Conservation (phyloP, 2,113 vertebrate genomes). For the Alces alces region DNA sequence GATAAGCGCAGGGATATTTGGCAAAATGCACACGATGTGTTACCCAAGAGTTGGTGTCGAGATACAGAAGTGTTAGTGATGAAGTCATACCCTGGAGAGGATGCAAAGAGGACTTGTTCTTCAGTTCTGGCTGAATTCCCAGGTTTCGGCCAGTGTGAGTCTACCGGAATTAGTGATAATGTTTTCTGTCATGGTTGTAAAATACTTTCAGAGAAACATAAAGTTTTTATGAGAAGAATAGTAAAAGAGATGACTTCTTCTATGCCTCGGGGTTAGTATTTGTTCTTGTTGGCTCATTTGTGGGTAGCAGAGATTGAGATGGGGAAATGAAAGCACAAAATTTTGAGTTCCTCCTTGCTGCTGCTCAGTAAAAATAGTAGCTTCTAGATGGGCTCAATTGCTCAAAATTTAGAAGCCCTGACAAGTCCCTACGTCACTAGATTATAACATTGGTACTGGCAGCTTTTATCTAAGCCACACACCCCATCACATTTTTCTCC, state of each 20-base stretch:
- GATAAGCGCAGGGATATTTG: slow-evolving; percentile 75
- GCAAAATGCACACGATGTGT: slow-evolving; percentile 69
- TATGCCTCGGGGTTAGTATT: slow-evolving; percentile 78
- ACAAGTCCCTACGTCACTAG: not conserved
- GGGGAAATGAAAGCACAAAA: slow-evolving; percentile 46
- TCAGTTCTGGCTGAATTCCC: slow-evolving; percentile 82
- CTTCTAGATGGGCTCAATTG: not conserved
- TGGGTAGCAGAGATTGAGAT: slow-evolving; percentile 69
- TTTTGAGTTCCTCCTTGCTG: slow-evolving; percentile 55
- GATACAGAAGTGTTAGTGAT: slow-evolving; percentile 70
- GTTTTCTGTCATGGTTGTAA: slow-evolving; percentile 83
- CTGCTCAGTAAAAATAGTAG: slow-evolving; percentile 25
- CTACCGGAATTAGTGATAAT: slow-evolving; percentile 81
- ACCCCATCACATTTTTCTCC: not conserved
- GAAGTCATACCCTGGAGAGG: slow-evolving; percentile 78
- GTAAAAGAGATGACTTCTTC: slow-evolving; percentile 78
- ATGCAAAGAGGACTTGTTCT: slow-evolving; percentile 74
- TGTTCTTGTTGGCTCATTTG: slow-evolving; percentile 66
- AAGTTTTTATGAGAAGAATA: slow-evolving; percentile 85
- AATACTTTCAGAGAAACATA: slow-evolving; percentile 84
- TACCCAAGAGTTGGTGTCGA: slow-evolving; percentile 65
- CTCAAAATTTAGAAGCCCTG: not conserved
- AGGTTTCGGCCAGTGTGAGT: slow-evolving; percentile 74
- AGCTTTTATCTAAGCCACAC: slow-evolving; percentile 34
- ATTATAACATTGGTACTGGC: not conserved